phyloP scores from a whole-genome alignment of 2,888 invertebrate species.

The Athalia rosae region DNA sequence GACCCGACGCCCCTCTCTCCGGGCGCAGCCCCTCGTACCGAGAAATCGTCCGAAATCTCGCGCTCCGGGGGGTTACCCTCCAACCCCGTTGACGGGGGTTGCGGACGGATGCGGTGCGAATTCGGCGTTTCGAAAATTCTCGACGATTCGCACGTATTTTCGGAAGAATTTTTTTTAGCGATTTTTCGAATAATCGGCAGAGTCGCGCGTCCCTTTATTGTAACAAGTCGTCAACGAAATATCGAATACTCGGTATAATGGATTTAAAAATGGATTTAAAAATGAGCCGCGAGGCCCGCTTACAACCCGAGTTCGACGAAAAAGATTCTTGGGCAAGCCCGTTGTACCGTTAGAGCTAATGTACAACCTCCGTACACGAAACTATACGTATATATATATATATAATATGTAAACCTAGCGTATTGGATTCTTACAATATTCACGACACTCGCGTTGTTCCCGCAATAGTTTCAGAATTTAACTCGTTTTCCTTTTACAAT shows the following conservation, averaged over 20 bases:
- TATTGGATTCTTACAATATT: too few relatives aligned
- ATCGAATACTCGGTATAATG: neutral
- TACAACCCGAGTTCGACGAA: slow-evolving; percentile 6
- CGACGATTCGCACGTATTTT: too few relatives aligned
- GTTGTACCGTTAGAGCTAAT: slow-evolving; percentile 31
- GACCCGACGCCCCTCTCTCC: neutral
- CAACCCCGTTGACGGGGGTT: slow-evolving; percentile 54
- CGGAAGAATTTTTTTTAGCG: neutral
- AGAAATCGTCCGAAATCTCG: slow-evolving; percentile 48
- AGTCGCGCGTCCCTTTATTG: too few relatives aligned
- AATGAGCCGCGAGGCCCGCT: neutral
- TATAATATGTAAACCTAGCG: neutral
- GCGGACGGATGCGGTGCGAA: too few relatives aligned
- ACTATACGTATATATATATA: neutral
- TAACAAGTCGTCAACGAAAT: too few relatives aligned
- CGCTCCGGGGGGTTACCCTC: slow-evolving; percentile 47
- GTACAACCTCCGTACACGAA: neutral
- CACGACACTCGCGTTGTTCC: too few relatives aligned
- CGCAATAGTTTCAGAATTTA: too few relatives aligned
- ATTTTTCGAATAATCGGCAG: neutral
- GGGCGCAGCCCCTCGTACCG: slow-evolving; percentile 1
- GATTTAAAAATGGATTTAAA: neutral
- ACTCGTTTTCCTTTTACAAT: too few relatives aligned
- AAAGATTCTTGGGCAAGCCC: neutral
- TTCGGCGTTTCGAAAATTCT: too few relatives aligned